Base-by-base conservation (phyloP, 1,140 invertebrate genomes). In the Conopomorpha cramerella region DNA sequence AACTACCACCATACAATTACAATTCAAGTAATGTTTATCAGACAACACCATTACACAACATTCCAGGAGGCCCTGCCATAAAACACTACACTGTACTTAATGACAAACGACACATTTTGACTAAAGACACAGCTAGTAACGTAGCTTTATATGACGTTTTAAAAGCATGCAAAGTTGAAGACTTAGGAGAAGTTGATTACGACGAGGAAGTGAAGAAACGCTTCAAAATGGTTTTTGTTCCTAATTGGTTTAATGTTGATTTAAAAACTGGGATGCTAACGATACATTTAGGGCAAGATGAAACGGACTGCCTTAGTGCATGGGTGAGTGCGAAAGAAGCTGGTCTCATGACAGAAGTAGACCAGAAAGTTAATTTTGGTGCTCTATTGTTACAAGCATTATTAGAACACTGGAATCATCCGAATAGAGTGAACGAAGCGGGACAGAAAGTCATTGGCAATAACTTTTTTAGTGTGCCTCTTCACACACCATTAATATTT, bases 181-280 rank as follows among this genome's bases (percentile, higher is more conserved):
- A 96, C 70, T 81, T 98, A 29, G 96, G 95, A 2, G 82, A 86
- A 56, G 84, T 95, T 1, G 91, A 98, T 80, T 96, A 94, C 77
- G 96, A 99, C 25, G 91, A 95, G 56, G 95, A 98, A 78, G 84
- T 96, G 0, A 96, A 97, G 59, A 90, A 91, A 64, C 81, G 91
- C 48, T 93, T 91, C 44, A 95, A 96, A 81, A 89, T 91, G 79
- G 88, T 99, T 31, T 98, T 91, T 78, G 95, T 99, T 51, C 98
- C 98, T 27, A 98, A 94, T 80, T 99, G 98, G 98, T 99, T 99
- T 72, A 96, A 93, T 56, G 94, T 99, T 34, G 97, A 99, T 81
- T 83, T 99, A 3, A 99, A 99, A 81, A 98, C 95, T 41, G 98
- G 97, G 39, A 93, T 99, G 89, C 77, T 99, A 41, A 98, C 96